Percentiles rank a stretch among this genome's conserved stretches.
Evolutionary conservation across 2,113 vertebrate species (phyloP).

Genomic region (Deroptyus accipitrinus): DNA sequence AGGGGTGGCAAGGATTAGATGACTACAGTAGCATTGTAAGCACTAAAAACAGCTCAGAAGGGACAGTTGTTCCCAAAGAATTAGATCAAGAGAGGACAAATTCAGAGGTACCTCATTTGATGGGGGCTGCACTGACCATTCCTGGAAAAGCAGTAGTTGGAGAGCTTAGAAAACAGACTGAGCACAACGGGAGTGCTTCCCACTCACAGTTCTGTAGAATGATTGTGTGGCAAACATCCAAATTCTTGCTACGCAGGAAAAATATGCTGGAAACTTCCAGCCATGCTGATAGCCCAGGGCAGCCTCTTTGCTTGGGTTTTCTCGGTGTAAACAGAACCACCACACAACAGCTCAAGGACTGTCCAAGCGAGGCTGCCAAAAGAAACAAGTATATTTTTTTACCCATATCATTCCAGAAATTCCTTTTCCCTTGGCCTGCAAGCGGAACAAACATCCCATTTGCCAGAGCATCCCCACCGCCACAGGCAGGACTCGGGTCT

Average conservation of each 20-base stretch:
- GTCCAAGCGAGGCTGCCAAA: neutral
- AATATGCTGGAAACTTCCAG: conserved; percentile 5
- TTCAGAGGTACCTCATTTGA: neutral
- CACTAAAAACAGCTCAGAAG: neutral
- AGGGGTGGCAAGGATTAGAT: neutral
- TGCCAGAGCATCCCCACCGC: neutral
- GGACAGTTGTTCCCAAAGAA: neutral
- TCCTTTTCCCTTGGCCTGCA: neutral
- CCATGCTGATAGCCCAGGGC: conserved; percentile 9
- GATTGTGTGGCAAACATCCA: neutral
- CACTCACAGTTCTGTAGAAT: neutral
- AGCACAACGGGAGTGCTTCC: conserved; percentile 13
- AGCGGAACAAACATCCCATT: neutral
- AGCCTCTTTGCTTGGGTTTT: conserved; percentile 33
- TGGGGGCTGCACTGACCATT: neutral
- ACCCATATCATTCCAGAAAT: conserved; percentile 41
- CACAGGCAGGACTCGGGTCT: neutral
- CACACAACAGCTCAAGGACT: conserved; percentile 25
- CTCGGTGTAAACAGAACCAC: conserved; percentile 38
- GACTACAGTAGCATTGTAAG: neutral
- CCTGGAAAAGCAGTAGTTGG: neutral
- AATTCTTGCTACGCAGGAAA: neutral
- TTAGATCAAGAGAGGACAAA: neutral
- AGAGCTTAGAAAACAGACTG: neutral
- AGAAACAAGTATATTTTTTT: neutral